Conservation (phyloP, 2,113 vertebrate species). For the Sceloporus tristichus region DNA sequence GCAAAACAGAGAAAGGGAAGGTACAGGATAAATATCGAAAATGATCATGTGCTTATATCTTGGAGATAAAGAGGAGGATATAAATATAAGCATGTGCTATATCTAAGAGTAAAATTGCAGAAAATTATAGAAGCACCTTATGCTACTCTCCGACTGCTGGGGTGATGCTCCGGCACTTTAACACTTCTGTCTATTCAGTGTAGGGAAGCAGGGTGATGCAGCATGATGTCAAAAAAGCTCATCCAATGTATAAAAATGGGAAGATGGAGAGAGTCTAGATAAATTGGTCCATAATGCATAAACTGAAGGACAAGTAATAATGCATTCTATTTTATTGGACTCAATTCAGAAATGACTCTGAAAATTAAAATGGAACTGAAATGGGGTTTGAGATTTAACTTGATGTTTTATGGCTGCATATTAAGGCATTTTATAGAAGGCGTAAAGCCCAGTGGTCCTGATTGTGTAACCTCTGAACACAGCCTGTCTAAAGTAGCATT, state of each 20-base stretch:
- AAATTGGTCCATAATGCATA: neutral
- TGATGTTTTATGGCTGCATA: neutral
- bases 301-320: neutral
- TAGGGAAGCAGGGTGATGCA: too few relatives aligned
- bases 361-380: constrained; percentile 8
- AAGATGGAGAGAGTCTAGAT: neutral
- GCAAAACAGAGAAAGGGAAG: too few relatives aligned
- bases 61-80: neutral
- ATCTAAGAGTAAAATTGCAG: neutral
- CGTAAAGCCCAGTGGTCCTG: neutral
- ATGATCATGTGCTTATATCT: too few relatives aligned
- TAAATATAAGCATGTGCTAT: neutral
- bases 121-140: neutral
- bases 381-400: neutral
- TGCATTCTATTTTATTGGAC: neutral
- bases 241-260: neutral
- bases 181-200: too few relatives aligned
- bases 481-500: neutral
- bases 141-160: neutral
- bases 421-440: neutral
- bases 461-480: neutral
- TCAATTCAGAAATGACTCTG: neutral
- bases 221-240: neutral
- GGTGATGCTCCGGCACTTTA: too few relatives aligned
- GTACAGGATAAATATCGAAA: neutral